phyloP scores from a whole-genome alignment of 2,888 invertebrate genomes.

The Tricholauxania praeusta region DNA sequence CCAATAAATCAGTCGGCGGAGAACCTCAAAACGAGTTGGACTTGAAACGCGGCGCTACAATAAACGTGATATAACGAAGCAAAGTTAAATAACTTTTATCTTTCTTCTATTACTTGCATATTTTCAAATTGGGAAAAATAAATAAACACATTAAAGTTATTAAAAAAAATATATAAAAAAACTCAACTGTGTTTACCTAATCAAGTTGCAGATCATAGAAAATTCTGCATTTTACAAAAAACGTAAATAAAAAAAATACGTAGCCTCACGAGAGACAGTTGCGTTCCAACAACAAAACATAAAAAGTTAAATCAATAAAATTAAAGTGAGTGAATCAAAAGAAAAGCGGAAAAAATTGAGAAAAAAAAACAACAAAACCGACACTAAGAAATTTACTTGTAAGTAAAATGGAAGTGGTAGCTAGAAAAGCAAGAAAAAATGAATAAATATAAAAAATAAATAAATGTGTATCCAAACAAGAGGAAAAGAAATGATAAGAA shows the following conservation, averaged over 20 bases:
- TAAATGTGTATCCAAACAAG: conserved; percentile 38
- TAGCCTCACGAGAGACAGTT: conserved; percentile 12
- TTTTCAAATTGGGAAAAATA: background rate
- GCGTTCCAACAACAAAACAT: conserved; percentile 10
- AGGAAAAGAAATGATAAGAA: conserved; percentile 15
- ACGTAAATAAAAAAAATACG: background rate
- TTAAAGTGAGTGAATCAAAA: conserved; percentile 5
- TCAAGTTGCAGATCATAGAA: too few relatives aligned
- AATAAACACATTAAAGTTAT: conserved; percentile 4
- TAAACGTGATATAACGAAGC: background rate
- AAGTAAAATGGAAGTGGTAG: too few relatives aligned
- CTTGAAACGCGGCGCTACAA: conserved; percentile 9
- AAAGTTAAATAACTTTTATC: conserved; percentile 7
- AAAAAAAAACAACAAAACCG: too few relatives aligned
- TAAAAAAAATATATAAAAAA: conserved; percentile 5
- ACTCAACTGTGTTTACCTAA: background rate
- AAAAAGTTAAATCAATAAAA: background rate
- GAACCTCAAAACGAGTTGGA: conserved; percentile 42
- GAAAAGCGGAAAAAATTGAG: too few relatives aligned
- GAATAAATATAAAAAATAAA: too few relatives aligned
- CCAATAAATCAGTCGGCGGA: conserved; percentile 51
- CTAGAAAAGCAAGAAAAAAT: too few relatives aligned
- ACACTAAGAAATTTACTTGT: too few relatives aligned
- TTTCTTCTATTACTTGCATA: too few relatives aligned
- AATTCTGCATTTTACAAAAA: too few relatives aligned